Evolutionary conservation across 2,888 invertebrate genomes (phyloP), one percentile per base, ranked within the genome.

Genomic region (Fabriciana adippe): DNA sequence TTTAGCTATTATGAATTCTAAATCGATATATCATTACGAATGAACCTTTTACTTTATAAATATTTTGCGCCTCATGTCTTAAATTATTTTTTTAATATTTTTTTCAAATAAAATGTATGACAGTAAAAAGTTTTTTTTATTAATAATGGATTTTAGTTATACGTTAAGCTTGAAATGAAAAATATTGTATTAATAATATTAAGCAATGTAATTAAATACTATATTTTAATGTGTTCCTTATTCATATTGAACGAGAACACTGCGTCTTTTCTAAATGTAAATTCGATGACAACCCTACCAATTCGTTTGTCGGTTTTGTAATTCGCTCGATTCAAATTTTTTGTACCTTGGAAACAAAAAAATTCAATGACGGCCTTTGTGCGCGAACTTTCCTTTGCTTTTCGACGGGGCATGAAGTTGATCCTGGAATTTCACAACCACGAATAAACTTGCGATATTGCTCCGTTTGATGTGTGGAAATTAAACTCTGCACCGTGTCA

Each of bases 321-420:
- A 89, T 89, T 87, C 84, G 76, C 75, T 83, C 83, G 81, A 87
- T 88, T 87, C 86, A 85, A 86, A 80, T 86, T 88, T 89, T 89
- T 86, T 83, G 80, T 84, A 82, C 83, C 81, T 70, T 81, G 79
- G 77, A 85, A 89, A 87, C 82, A 87, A 87, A 89, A 87, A 88
- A 79, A 80, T 72, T 81, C 80, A 82, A 78, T 83, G 79, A 69
- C 78, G 77, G 80, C 84, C 88, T 89, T 90, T 90, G 83, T 91
- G 83, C 78, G 80, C 73, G 74, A 86, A 85, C 83, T 89, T 85
- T 89, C 87, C 86, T 89, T 89, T 88, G 87, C 82, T 84, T 90
- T 88, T 85, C 83, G 77, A 73, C 81, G 81, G 81, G 80, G 84
- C 84, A 85, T 86, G 83, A 89, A 90, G 89, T 90, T 89, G 86